phyloP scores from a whole-genome alignment of 2,113 vertebrate species.

The Malurus alboscapulatus region DNA sequence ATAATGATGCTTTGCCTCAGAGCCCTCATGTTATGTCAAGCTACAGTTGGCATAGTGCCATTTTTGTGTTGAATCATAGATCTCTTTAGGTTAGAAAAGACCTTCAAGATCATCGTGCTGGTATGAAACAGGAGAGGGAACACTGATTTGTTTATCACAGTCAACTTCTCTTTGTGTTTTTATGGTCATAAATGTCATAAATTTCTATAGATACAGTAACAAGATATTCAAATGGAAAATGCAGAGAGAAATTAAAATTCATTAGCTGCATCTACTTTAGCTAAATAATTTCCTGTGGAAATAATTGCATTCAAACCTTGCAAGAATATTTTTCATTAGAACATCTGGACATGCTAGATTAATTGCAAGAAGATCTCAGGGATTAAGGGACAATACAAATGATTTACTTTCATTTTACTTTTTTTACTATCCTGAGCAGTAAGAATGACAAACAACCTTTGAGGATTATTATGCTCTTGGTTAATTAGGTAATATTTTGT shows the following conservation, averaged over 20 bases:
- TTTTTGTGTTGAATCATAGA: neutral
- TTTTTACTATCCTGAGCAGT: neutral
- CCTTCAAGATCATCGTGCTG: neutral
- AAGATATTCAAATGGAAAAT: neutral
- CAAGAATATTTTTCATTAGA: neutral
- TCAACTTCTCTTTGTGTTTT: neutral
- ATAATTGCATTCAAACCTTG: neutral
- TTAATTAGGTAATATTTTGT: neutral
- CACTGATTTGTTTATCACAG: neutral
- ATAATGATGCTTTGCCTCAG: neutral
- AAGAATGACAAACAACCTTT: neutral
- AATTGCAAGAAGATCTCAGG: neutral
- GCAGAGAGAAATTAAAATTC: neutral
- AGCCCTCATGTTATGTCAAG: fast-evolving
- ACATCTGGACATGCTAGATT: neutral
- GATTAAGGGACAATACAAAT: neutral
- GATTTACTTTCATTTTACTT: neutral
- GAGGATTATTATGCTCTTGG: neutral
- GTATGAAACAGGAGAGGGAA: neutral
- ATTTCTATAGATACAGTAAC: neutral
- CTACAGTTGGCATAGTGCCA: neutral
- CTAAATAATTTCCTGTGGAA: neutral
- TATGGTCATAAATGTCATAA: neutral
- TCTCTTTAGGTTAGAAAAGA: neutral
- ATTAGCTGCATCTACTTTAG: neutral